Evolutionary conservation across 64 coral and sea anemone species (phyloP).

Genomic region (Montipora efflorescens): DNA sequence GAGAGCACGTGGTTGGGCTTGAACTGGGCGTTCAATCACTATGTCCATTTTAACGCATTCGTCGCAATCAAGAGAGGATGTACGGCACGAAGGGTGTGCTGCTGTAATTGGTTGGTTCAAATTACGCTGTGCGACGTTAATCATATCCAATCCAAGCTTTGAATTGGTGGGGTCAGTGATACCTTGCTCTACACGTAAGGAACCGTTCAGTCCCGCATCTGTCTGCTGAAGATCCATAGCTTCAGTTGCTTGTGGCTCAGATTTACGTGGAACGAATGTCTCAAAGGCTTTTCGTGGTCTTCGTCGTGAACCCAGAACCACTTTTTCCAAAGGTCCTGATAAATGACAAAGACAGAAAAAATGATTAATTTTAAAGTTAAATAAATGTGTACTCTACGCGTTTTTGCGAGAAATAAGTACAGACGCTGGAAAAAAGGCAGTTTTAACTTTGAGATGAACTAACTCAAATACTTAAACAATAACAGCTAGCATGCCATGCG

Average conservation of each 20-base stretch:
- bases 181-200: not conserved
- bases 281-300: constrained; percentile 12
- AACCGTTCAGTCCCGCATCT: not conserved
- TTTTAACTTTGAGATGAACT: no score
- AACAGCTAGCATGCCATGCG: no score
- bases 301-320: not conserved
- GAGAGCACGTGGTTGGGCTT: not conserved
- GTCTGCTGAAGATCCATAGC: not conserved
- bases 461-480: no score
- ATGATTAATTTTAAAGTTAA: not conserved
- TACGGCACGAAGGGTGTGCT: not conserved
- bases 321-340: not conserved
- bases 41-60: not conserved
- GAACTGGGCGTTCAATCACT: not conserved
- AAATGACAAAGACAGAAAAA: not conserved
- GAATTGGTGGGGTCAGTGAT: not conserved
- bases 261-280: not conserved
- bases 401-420: no score
- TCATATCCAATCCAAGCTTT: not conserved
- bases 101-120: not conserved
- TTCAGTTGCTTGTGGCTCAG: not conserved
- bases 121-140: not conserved
- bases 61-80: not conserved
- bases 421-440: no score
- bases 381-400: no score